Base-by-base conservation (phyloP, 2,797 vertebrate species). In the Falco berigora region DNA sequence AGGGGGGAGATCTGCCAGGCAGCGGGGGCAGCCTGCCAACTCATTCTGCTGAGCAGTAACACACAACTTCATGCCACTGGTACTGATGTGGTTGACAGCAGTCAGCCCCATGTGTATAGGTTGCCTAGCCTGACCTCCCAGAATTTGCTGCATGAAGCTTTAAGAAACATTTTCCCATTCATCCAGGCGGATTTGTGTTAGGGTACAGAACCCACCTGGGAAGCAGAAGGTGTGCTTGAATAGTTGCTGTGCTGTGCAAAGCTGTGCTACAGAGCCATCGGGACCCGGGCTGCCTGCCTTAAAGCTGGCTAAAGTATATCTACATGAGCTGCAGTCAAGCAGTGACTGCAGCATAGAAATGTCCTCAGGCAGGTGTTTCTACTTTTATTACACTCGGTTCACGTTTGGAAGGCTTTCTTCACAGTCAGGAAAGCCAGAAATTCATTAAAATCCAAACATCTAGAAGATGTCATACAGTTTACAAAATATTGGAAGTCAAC, bases 341-440 rank as follows among this genome's bases (percentile, higher is more conserved):
- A 91, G 61, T 91, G 91, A 86, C 78, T 90, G 81, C 82, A 90
- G 36, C 42, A 25, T 5, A 64, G 61, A 92, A 77, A 90, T 90
- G 61, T 94, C 91, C 89, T 92, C 86, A 75, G 91, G 94, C 67
- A 92, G 61, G 14, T 94, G 62, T 81, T 96, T 73, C 71, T 86
- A 68, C 71, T 94, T 95, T 66, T 74, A 80, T 88, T 80, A 52
- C 19, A 22, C 49, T 85, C 80, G 7, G 24, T 91, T 93, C 67
- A 47, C 4, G 0, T 86, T 92, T 91, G 64, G 68, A 92, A 93
- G 14, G 61, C 50, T 95, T 87, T 86, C 75, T 96, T 91, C 16
- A 23, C 61, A 92, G 83, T 42, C 90, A 66, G 50, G 36, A 81
- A 81, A 88, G 69, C 36, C 24, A 92, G 53, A 72, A 87, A 92